Evolutionary conservation across 2,113 vertebrate genomes (phyloP), one percentile per base, ranked within the genome.

Genomic region (Neodon shergylaensis): DNA sequence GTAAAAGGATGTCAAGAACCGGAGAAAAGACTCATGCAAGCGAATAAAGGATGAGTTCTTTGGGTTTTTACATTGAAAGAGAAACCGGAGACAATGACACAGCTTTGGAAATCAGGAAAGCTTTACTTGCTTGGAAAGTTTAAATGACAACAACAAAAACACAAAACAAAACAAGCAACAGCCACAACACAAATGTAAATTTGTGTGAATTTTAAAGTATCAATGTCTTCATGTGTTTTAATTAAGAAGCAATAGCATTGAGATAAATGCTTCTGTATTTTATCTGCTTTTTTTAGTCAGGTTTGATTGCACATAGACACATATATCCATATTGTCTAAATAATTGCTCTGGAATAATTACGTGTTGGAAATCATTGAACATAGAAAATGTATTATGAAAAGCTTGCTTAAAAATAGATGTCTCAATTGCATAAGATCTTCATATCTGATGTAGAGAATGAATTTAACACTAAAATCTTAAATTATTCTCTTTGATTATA

Each of bases 11-110:
- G 88, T 65, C 44, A 95, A 44, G 94, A 94, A 63, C 66, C 1
- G 44, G 3, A 78, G 47, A 95, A 93, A 96, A 94, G 78, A 93
- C 58, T 91, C 89, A 8, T 83, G 6, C 52, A 65, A 76, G 49
- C 90, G 76, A 97, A 97, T 95, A 96, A 97, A 98, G 95, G 82
- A 81, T 93, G 31, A 93, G 16, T 26, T 97, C 63, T 14, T 79
- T 96, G 54, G 42, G 77, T 36, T 63, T 70, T 4, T 0, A 0
- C n/a, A 91, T 36, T 88, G 17, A 95, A 78, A 58, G 3, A 77
- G 49, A 79, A 47, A 84, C 49, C 79, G 83, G 0, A 39, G 14
- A 44, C 1, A 17, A 88, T 95, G 3, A 31, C 28, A 90, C 65
- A 96, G n/a, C 36, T 72, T 93, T 84, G 65, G 91, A 68, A 96